phyloP scores from a whole-genome alignment of 37 sponge, comb jelly and placozoan species.

The Beroe ovata region DNA sequence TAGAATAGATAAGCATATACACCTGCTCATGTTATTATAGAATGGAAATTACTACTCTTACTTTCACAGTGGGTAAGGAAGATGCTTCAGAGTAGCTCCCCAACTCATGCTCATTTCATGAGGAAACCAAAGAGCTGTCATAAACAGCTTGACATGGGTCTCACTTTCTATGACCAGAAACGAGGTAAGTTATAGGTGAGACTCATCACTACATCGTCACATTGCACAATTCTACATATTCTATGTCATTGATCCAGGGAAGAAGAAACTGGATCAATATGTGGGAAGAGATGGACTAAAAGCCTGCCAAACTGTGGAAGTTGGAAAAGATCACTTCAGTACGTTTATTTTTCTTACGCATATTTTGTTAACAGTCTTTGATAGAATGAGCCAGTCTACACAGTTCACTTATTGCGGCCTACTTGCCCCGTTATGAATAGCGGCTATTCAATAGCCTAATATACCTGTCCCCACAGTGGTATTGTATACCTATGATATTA shows the following conservation, averaged over 20 bases:
- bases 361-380: no score
- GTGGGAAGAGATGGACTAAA: background rate
- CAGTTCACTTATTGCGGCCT: no score
- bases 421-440: no score
- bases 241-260: no score
- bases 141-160: constrained; percentile 43
- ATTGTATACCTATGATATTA: no score
- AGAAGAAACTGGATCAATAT: constrained; percentile 31
- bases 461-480: no score
- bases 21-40: background rate
- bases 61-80: constrained; percentile 49
- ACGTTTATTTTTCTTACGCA: background rate
- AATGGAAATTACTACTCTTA: background rate
- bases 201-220: no score
- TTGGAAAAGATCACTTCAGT: constrained; percentile 50
- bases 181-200: constrained; percentile 29
- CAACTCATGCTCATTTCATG: constrained; percentile 18
- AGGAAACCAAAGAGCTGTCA: constrained; percentile 33
- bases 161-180: constrained; percentile 48
- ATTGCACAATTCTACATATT: no score
- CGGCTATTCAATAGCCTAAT: no score
- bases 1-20: background rate
- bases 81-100: constrained; percentile 31
- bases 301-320: constrained; percentile 36
- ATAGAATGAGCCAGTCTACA: no score